Base-by-base conservation (phyloP, 1,140 invertebrate species). In the Caenorhabditis briggsae region DNA sequence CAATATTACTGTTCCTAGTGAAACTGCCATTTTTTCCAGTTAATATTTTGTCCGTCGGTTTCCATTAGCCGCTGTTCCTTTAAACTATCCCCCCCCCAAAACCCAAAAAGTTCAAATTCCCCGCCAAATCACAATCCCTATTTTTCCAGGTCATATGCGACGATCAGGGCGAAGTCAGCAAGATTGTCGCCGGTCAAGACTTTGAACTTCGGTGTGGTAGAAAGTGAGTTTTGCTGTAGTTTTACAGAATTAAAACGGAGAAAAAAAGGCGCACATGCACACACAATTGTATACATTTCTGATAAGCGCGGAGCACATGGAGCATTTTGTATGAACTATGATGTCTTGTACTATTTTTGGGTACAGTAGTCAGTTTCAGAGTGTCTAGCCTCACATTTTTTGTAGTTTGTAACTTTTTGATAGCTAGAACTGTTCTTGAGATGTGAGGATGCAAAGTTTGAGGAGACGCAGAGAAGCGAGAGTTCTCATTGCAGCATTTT, bases 81-180 rank as follows among this genome's bases (percentile, higher is more conserved):
- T n/a, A n/a, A n/a, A n/a, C n/a, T n/a, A n/a, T n/a, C n/a, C 56
- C 20, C 56, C 16, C 5, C 0, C 3, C 16, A 53, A 53, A 53
- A 11, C 50, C 16, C 50, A 53, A 53, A 12, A 11, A 53, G 2
- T 18, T 12, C n/a, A 18, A 7, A 7, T 58, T n/a, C 14, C 16
- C 56, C 56, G 16, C 12, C 18, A n/a, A n/a, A 1, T 5, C 16
- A n/a, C n/a, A 16, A 25, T 25, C 23, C n/a, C 59, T 3, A 7
- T 78, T 78, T 23, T 78, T 78, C 7, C 70, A 78, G 70, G n/a
- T 78, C 5, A 48, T 78, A 23, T 78, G 70, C 70, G 70, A 78
- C 70, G 70, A 78, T 53, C 70, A 78, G 20, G 70, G 70, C 7
- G 70, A 78, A 78, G 70, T 78, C 12, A 78, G 70, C 70, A 78